phyloP scores from a whole-genome alignment of 2,888 invertebrate genomes.

The Tuberolachnus salignus region DNA sequence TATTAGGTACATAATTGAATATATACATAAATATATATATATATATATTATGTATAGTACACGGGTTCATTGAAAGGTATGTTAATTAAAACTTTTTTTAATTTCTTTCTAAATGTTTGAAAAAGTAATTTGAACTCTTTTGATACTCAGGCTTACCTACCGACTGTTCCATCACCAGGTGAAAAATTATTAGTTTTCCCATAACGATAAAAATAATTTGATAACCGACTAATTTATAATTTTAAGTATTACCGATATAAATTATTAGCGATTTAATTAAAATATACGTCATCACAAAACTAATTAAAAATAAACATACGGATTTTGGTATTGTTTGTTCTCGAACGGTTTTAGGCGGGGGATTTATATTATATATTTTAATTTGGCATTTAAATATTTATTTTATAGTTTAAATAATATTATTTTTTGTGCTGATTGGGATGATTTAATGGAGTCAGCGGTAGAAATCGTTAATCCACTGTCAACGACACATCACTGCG shows the following conservation, averaged over 20 bases:
- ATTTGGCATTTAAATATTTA: constrained; percentile 50
- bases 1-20: constrained; percentile 11
- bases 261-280: constrained; percentile 49
- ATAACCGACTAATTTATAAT: constrained; percentile 28
- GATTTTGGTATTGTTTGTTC: constrained; percentile 28
- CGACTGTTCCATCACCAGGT: background rate
- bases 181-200: constrained; percentile 31
- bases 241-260: constrained; percentile 10
- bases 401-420: constrained; percentile 41
- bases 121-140: constrained; percentile 48
- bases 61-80: constrained; percentile 9
- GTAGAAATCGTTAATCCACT: background rate
- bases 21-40: too few relatives aligned
- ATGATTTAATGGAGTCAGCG: background rate
- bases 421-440: constrained; percentile 41
- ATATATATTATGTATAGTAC: background rate
- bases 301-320: constrained; percentile 54
- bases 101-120: constrained; percentile 8
- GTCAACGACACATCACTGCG: background rate
- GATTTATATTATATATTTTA: constrained; percentile 28
- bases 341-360: constrained; percentile 17
- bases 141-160: constrained; percentile 9
- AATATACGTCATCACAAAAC: constrained; percentile 45
- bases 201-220: constrained; percentile 16
- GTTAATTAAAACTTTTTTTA: constrained; percentile 50